A percentile compares a stretch with the other conserved stretches of the same genome.
These are phyloP conservation scores for Muscidifurax raptorellus DNA, from an alignment of 1,140 invertebrate genomes.

Conservation along the genomic window DNA sequence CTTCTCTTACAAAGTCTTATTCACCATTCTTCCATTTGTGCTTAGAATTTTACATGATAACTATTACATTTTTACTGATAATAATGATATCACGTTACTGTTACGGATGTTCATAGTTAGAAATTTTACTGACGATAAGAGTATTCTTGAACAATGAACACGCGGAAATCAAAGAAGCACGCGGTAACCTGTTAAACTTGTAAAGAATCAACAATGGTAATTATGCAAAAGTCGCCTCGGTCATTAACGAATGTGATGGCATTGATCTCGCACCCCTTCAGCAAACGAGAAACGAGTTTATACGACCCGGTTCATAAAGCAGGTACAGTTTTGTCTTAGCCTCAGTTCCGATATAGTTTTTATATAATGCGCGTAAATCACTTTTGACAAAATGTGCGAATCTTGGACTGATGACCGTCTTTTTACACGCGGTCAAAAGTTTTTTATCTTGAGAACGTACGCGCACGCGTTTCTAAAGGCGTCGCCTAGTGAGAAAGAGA, in stretches of 20 bases:
- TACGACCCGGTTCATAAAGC: conserved; percentile 32
- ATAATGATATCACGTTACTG: background rate
- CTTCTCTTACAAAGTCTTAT: background rate
- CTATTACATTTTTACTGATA: background rate
- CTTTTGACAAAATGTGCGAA: conserved; percentile 33
- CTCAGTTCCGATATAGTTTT: conserved; percentile 47
- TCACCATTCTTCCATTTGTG: background rate
- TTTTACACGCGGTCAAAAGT: conserved; percentile 33
- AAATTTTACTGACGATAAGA: background rate
- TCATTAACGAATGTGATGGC: background rate
- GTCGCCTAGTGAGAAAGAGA: conserved; percentile 31
- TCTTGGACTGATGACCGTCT: conserved; percentile 33
- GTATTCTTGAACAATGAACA: background rate
- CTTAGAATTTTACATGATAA: background rate
- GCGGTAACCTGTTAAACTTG: background rate
- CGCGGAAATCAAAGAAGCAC: background rate
- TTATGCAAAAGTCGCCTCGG: background rate
- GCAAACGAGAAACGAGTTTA: conserved; percentile 2
- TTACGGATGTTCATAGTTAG: background rate
- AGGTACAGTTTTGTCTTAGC: conserved; percentile 32
- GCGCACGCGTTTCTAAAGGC: conserved; percentile 29
- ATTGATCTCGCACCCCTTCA: background rate
- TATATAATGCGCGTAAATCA: conserved; percentile 40
- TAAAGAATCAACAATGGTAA: background rate
- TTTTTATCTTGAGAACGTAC: conserved; percentile 43